Conservation (phyloP, 2,797 vertebrate species). For the Anguilla marmorata region DNA sequence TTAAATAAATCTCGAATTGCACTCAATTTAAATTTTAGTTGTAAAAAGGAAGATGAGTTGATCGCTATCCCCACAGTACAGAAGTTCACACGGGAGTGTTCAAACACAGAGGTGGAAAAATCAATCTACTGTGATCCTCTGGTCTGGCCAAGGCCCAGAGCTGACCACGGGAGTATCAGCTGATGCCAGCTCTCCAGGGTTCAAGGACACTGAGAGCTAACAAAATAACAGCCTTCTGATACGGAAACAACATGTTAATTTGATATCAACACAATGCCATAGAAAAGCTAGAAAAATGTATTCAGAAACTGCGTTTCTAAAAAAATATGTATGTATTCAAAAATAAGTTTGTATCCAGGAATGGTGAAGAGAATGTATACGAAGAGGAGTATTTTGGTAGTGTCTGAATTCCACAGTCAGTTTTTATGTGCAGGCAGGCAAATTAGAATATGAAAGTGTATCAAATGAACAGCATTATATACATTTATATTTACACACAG, state of each 20-base stretch:
- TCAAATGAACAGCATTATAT: conserved; percentile 19
- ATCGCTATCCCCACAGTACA: neutral
- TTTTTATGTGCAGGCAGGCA: conserved; percentile 3
- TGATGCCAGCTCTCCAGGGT: neutral
- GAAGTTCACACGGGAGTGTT: neutral
- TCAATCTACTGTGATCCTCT: neutral
- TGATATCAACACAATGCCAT: neutral
- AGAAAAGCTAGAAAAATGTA: neutral
- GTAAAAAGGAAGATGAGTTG: neutral
- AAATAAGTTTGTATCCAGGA: neutral
- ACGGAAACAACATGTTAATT: neutral
- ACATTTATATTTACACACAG: conserved; percentile 29
- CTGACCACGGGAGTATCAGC: neutral
- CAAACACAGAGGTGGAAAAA: neutral
- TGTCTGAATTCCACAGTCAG: conserved; percentile 1
- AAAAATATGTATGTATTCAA: neutral
- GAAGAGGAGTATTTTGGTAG: neutral
- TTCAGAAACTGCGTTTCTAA: neutral
- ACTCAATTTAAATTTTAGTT: neutral
- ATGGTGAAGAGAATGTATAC: neutral
- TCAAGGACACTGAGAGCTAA: neutral
- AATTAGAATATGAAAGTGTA: conserved; percentile 17
- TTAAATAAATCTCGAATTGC: neutral
- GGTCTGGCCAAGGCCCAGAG: neutral
- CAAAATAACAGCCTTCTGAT: neutral